phyloP scores from a whole-genome alignment of 2,113 vertebrate genomes.

The Ceyx melanurus region DNA sequence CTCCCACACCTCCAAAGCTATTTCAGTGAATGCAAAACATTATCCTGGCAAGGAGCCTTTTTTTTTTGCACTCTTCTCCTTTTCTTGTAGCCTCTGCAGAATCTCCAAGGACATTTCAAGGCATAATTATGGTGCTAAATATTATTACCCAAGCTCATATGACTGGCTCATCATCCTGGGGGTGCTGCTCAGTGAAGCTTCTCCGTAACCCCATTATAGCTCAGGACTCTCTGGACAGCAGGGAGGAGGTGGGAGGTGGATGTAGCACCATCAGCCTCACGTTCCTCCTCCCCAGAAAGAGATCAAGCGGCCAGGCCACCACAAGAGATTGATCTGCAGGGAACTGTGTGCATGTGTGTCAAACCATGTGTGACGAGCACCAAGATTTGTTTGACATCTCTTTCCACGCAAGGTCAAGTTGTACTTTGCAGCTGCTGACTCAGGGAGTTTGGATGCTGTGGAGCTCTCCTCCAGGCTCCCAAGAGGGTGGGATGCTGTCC shows the following conservation, averaged over 20 bases:
- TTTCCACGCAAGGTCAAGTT: conserved; percentile 38
- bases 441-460: background rate
- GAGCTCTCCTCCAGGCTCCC: background rate
- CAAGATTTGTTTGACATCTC: conserved; percentile 52
- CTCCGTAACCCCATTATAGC: background rate
- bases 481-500: background rate
- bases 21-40: background rate
- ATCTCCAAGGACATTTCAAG: background rate
- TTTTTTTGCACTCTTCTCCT: background rate
- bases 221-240: accelerated
- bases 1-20: accelerated
- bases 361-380: conserved; percentile 13
- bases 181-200: conserved; percentile 2
- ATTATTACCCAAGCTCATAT: accelerated
- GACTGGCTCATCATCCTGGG: background rate
- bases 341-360: background rate
- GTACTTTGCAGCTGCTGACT: background rate
- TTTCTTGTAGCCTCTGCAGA: background rate
- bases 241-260: background rate
- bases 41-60: background rate
- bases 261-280: background rate
- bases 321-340: background rate
- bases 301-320: background rate
- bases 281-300: background rate
- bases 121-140: background rate